Evolutionary conservation across 2,113 vertebrate species (phyloP).

Genomic region (Pituophis catenifer): DNA sequence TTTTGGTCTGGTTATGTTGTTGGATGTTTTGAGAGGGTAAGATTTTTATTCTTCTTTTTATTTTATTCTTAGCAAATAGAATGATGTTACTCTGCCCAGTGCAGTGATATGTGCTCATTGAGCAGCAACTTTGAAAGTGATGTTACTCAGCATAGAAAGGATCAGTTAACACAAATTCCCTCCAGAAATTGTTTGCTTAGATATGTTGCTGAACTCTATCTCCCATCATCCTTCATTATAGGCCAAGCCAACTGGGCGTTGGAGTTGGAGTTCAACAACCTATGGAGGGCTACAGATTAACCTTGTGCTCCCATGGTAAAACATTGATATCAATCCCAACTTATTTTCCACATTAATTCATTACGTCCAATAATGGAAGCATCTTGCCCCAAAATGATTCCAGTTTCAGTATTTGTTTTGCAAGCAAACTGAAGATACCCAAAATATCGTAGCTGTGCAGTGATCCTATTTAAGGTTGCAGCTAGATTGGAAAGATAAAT

Average conservation of each 20-base stretch:
- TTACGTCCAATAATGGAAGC: background rate
- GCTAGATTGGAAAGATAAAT: background rate
- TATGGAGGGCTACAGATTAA: background rate
- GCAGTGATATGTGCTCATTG: background rate
- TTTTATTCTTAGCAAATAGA: background rate
- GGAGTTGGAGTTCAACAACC: background rate
- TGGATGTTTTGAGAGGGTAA: background rate
- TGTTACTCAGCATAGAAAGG: background rate
- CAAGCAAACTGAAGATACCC: background rate
- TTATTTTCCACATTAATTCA: background rate
- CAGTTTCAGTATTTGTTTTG: background rate
- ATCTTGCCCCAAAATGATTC: background rate
- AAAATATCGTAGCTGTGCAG: background rate
- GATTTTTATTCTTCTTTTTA: background rate
- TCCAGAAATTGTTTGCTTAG: background rate
- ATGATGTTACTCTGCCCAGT: background rate
- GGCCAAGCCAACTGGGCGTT: background rate
- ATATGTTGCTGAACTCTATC: background rate
- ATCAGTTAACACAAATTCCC: background rate
- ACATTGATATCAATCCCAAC: background rate
- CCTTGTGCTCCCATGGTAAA: background rate
- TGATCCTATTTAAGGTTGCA: background rate
- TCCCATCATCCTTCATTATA: background rate
- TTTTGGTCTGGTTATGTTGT: background rate
- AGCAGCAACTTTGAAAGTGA: background rate